phyloP scores from a whole-genome alignment of 2,113 vertebrate species.

The Mandrillus leucophaeus region DNA sequence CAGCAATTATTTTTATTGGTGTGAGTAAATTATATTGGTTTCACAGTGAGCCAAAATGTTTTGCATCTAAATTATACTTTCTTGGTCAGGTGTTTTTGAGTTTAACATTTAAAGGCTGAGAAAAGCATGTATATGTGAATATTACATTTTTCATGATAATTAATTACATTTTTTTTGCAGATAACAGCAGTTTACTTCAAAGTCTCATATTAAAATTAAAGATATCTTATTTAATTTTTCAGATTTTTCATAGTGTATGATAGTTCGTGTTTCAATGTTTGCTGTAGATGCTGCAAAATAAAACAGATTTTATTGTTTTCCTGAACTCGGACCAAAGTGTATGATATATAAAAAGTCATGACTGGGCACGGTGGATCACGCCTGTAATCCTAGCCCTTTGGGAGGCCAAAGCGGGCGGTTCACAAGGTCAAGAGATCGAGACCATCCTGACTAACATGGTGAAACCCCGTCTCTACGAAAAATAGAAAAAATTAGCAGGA shows the following conservation, averaged over 20 bases:
- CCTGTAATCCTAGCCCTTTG: too few relatives aligned
- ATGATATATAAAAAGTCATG: not conserved
- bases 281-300: conserved; percentile 9
- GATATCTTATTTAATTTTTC: conserved; percentile 40
- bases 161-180: conserved; percentile 14
- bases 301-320: not conserved
- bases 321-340: not conserved
- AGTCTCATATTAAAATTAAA: not conserved
- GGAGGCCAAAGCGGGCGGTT: fast-evolving
- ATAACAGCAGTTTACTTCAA: not conserved
- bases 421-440: too few relatives aligned
- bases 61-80: conserved; percentile 68
- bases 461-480: too few relatives aligned
- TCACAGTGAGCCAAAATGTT: conserved; percentile 35
- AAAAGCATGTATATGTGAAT: not conserved
- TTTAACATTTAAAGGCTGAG: conserved; percentile 45
- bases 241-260: not conserved
- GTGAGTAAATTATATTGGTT: conserved; percentile 62
- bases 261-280: not conserved
- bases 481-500: too few relatives aligned
- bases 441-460: too few relatives aligned
- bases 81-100: conserved; percentile 49
- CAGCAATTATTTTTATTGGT: conserved; percentile 68
- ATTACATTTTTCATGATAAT: not conserved
- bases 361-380: fast-evolving